phyloP scores from a whole-genome alignment of 2,113 vertebrate genomes.

The Peucedramus taeniatus region DNA sequence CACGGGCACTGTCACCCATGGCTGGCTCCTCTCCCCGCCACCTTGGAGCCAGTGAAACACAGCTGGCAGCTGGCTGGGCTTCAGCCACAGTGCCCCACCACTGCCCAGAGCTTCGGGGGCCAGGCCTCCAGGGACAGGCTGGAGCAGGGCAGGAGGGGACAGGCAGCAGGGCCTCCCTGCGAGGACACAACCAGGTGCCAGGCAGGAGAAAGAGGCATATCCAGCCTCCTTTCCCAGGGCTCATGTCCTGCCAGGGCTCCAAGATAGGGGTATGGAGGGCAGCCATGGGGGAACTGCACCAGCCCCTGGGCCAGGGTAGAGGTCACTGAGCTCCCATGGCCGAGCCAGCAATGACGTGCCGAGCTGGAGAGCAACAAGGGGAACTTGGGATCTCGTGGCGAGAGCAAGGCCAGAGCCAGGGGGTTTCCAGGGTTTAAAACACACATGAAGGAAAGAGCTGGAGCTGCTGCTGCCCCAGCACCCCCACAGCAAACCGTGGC shows the following conservation, averaged over 20 bases:
- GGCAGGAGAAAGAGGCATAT: neutral
- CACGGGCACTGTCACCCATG: neutral
- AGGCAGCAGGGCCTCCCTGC: neutral
- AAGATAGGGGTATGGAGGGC: rapidly evolving
- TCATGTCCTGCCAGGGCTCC: rapidly evolving
- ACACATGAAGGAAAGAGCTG: neutral
- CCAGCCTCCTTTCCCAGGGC: neutral
- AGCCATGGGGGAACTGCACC: neutral
- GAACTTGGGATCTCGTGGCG: conserved; percentile 25
- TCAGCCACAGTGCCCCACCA: rapidly evolving
- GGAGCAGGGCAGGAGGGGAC: neutral
- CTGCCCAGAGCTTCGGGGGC: neutral
- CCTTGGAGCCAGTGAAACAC: neutral
- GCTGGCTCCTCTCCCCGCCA: neutral
- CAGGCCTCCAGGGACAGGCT: neutral
- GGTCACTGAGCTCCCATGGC: rapidly evolving
- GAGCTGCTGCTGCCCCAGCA: neutral
- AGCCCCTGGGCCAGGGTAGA: neutral
- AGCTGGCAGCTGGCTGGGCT: neutral
- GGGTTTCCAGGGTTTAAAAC: conserved; percentile 43
- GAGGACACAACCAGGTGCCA: neutral
- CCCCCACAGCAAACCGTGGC: neutral
- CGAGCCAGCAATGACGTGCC: rapidly evolving
- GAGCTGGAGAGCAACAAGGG: neutral
- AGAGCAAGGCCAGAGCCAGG: neutral